These are phyloP conservation scores for Bradypodion pumilum DNA, from an alignment of 2,797 vertebrate genomes.

Conservation along the genomic window DNA sequence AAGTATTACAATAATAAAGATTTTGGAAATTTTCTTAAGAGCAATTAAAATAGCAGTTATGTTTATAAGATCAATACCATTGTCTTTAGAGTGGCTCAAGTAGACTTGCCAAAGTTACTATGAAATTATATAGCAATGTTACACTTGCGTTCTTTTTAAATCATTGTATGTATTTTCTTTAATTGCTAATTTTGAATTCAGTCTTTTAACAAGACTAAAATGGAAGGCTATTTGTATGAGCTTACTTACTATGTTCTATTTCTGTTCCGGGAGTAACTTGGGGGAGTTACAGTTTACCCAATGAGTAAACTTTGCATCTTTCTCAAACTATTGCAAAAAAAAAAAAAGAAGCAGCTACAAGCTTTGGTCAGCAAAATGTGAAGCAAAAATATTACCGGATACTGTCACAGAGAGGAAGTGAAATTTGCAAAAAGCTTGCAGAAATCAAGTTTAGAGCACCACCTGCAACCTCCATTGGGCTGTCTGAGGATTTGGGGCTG, in stretches of 20 bases:
- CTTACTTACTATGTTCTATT: neutral
- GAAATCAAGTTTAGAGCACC: constrained; percentile 61
- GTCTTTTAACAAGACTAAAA: neutral
- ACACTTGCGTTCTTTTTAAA: neutral
- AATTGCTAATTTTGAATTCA: constrained; percentile 8
- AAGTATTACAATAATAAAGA: neutral
- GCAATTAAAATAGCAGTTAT: too few relatives aligned
- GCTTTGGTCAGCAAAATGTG: constrained; percentile 63
- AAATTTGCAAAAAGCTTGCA: constrained; percentile 62
- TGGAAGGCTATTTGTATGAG: neutral
- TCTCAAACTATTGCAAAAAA: constrained; percentile 60
- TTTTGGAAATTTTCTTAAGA: neutral
- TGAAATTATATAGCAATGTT: neutral
- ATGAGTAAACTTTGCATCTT: constrained; percentile 24
- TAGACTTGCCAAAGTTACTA: neutral
- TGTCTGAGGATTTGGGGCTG: too few relatives aligned
- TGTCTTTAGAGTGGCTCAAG: too few relatives aligned
- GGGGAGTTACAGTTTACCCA: constrained; percentile 45
- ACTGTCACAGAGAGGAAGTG: constrained; percentile 66
- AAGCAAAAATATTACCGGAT: constrained; percentile 62
- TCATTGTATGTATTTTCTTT: constrained; percentile 13
- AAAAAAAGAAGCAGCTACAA: constrained; percentile 56
- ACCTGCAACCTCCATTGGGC: constrained; percentile 25
- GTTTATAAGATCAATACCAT: too few relatives aligned
- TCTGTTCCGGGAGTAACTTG: neutral